Conservation (phyloP, 2,888 invertebrate species). For the Hyposoter dolosus region DNA sequence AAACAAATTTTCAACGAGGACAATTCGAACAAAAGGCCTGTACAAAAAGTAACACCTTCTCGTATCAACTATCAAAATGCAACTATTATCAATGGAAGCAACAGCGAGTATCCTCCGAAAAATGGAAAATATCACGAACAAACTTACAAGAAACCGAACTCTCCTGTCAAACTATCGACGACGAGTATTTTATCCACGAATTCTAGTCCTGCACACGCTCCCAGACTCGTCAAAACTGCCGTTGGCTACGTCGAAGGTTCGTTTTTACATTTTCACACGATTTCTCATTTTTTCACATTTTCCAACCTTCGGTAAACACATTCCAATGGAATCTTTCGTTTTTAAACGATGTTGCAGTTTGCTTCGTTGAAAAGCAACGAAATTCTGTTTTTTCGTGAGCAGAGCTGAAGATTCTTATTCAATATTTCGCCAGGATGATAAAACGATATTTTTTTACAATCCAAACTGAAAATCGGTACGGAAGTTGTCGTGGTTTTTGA, state of each 20-base stretch:
- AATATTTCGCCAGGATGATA: too few relatives aligned
- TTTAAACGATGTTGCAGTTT: too few relatives aligned
- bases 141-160: constrained; percentile 88
- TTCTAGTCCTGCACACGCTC: constrained; percentile 80
- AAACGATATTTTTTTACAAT: too few relatives aligned
- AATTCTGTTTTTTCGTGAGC: too few relatives aligned
- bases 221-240: constrained; percentile 87
- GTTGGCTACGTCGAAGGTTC: constrained; percentile 88
- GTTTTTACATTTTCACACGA: neutral
- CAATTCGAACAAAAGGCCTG: constrained; percentile 87
- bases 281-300: neutral
- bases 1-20: constrained; percentile 84
- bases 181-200: constrained; percentile 88
- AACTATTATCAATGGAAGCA: constrained; percentile 80
- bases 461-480: too few relatives aligned
- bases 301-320: neutral
- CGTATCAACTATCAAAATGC: constrained; percentile 86
- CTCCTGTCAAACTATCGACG: constrained; percentile 88
- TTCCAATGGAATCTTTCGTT: too few relatives aligned
- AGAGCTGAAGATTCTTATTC: too few relatives aligned
- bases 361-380: too few relatives aligned
- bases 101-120: constrained; percentile 80
- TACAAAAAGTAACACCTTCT: constrained; percentile 93
- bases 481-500: too few relatives aligned
- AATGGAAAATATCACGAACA: constrained; percentile 82